A percentile compares a stretch with the other conserved stretches of the same genome.
Conservation (phyloP, 2,113 vertebrate species). For the Stegostoma tigrinum region DNA sequence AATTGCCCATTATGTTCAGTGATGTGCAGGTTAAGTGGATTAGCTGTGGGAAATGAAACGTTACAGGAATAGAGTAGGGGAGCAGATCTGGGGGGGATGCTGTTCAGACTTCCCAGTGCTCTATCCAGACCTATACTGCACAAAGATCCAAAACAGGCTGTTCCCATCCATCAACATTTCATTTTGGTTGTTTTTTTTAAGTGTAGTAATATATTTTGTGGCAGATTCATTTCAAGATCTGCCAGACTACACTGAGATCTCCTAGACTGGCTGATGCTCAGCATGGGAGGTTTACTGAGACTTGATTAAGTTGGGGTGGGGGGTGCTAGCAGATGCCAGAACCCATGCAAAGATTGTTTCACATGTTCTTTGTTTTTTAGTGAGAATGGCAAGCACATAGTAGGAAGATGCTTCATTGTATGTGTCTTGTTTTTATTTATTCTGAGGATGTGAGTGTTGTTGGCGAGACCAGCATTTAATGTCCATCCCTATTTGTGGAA, state of each 20-base stretch:
- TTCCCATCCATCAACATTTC: constrained; percentile 10
- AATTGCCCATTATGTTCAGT: too few species aligned
- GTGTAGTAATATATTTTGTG: not conserved
- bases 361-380: not conserved
- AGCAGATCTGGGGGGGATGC: too few species aligned
- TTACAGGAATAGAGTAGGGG: too few species aligned
- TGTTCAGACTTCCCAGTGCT: not conserved
- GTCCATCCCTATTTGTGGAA: too few species aligned
- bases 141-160: not conserved
- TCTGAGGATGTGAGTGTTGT: too few species aligned
- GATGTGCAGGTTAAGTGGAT: too few species aligned
- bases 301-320: not conserved
- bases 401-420: not conserved
- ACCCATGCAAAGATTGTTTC: not conserved
- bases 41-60: too few species aligned
- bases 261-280: not conserved
- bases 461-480: too few species aligned
- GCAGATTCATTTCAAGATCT: constrained; percentile 18
- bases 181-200: constrained; percentile 3
- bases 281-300: not conserved
- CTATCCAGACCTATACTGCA: not conserved
- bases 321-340: not conserved
- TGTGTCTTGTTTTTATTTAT: not conserved
- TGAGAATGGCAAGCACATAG: not conserved
- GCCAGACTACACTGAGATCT: not conserved